phyloP scores from a whole-genome alignment of 2,797 vertebrate genomes.

The Echiichthys vipera region DNA sequence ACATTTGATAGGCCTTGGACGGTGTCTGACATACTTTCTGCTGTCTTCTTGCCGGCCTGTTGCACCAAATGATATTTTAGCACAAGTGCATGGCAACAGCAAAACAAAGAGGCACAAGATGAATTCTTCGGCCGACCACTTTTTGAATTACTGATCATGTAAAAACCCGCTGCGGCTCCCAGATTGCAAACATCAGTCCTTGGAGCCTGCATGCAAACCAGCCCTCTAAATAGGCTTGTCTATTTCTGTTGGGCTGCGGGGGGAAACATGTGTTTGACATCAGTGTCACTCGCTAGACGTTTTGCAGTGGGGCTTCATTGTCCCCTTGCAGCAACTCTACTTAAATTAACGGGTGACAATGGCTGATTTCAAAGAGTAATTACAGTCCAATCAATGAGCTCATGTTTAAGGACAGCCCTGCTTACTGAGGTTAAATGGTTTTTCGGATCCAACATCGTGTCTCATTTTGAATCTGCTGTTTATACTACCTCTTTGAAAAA shows the following conservation, averaged over 20 bases:
- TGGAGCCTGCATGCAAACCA: constrained; percentile 86
- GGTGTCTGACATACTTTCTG: constrained; percentile 77
- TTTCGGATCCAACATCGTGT: constrained; percentile 53
- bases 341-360: constrained; percentile 60
- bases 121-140: constrained; percentile 87
- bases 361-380: constrained; percentile 61
- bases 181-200: constrained; percentile 90
- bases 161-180: constrained; percentile 87
- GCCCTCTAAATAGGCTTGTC: constrained; percentile 85
- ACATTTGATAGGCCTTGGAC: constrained; percentile 80
- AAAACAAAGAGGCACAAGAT: constrained; percentile 85
- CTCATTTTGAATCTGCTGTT: constrained; percentile 63
- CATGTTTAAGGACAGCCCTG: constrained; percentile 59
- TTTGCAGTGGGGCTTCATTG: constrained; percentile 71
- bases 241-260: constrained; percentile 86
- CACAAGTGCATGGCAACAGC: constrained; percentile 89
- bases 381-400: constrained; percentile 68
- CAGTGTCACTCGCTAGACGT: constrained; percentile 75
- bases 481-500: constrained; percentile 61
- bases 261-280: constrained; percentile 88
- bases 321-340: constrained; percentile 60
- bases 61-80: constrained; percentile 84
- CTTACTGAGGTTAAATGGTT: constrained; percentile 59
- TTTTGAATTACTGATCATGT: constrained; percentile 91
- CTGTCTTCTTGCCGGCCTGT: constrained; percentile 76